phyloP scores from a whole-genome alignment of 2,797 vertebrate species.

The Alfaro cultratus region DNA sequence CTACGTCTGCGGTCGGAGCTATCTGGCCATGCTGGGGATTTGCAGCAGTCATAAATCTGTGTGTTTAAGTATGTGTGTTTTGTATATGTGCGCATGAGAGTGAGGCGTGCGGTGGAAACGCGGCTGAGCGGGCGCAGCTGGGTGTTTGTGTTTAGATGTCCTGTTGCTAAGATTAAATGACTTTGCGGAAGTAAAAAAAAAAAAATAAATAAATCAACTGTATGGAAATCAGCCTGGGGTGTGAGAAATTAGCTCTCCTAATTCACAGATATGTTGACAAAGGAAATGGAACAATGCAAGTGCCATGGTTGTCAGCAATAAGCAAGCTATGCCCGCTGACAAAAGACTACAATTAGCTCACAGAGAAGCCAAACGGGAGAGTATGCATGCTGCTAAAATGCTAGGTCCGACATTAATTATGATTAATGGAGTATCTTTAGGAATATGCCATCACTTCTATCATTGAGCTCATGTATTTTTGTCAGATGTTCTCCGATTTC shows the following conservation, averaged over 20 bases:
- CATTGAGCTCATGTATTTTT: neutral
- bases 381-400: neutral
- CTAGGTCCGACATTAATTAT: neutral
- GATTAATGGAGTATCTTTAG: neutral
- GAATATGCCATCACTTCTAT: no score
- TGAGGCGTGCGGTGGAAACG: neutral
- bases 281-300: neutral
- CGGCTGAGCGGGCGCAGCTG: constrained; percentile 25
- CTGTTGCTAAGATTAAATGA: constrained; percentile 54
- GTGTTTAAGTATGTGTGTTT: constrained; percentile 20
- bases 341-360: neutral
- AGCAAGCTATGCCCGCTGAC: constrained; percentile 8
- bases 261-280: constrained; percentile 12
- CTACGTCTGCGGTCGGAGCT: constrained; percentile 62
- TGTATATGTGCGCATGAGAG: constrained; percentile 3
- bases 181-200: constrained; percentile 23
- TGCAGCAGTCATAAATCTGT: constrained; percentile 63
- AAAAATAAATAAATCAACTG: constrained; percentile 27
- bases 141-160: constrained; percentile 45
- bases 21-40: constrained; percentile 55
- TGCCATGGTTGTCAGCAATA: neutral
- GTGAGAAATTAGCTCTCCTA: constrained; percentile 29
- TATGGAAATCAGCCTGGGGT: constrained; percentile 41
- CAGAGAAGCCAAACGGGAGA: constrained; percentile 11
- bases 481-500: neutral